Evolutionary conservation across 2,888 invertebrate species (phyloP), one percentile per base, ranked within the genome.

Genomic region (Eurytoma californica): DNA sequence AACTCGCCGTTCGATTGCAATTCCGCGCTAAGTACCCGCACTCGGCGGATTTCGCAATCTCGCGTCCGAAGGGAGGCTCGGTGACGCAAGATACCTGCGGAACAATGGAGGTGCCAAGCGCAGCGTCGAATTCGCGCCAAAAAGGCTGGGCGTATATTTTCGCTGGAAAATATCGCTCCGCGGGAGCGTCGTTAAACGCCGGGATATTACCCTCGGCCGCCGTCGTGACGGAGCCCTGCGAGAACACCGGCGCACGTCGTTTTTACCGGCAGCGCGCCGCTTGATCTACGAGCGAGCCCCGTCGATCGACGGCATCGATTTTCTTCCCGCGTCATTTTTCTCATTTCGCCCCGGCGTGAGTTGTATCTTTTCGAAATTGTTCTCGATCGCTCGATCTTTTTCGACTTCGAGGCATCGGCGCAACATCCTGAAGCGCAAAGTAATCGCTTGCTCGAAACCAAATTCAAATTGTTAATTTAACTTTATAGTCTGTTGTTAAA

Each of bases 201-300:
- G 83, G 87, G 85, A 84, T 86, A 88, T 87, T 87, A 88, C 87
- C 86, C 84, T 79, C 83, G 86, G 86, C 86, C 86, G 86, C 39
- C 87, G 84, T 86, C 85, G 85, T 85, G 84, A 85, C 83, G 53
- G 80, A 63, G 24, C 53, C 58, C 57, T 16, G 61, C 30, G 16
- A 39, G 55, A 16, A 49, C 28, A 63, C 81, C 47, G 57, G 63
- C 58, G 55, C 24, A 53, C 39, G 18, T 39, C 28, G 72, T 55
- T 81, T 82, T 73, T 79, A 79, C 75, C 67, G 75, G 75, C 79
- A 72, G 61, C 74, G 61, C 28, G 53, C 78, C 77, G 74, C 69
- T 57, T 78, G 78, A 80, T 82, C 74, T 82, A 82, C 81, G 83
- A 80, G 77, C 83, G 77, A 39, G 39, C 73, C 70, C 77, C 82